These are phyloP conservation scores for Cariama cristata DNA, from an alignment of 2,113 vertebrate species.

Conservation along the genomic window DNA sequence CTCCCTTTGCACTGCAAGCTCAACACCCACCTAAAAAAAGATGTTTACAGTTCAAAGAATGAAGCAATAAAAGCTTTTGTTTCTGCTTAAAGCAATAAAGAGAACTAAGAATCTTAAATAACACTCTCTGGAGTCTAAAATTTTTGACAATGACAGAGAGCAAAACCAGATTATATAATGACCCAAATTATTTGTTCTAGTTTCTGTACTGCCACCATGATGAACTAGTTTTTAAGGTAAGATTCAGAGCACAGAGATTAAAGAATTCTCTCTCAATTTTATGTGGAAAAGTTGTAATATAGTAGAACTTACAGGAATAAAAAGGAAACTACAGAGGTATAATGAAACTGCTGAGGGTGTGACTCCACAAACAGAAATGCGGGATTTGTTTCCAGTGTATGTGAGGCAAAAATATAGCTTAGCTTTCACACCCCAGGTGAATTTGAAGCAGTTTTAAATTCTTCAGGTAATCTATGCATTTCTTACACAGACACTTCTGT, in stretches of 20 bases:
- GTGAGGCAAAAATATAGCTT: not conserved
- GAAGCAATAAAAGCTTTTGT: not conserved
- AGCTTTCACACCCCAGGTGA: not conserved
- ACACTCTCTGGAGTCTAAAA: not conserved
- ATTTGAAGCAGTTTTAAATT: not conserved
- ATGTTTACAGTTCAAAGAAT: not conserved
- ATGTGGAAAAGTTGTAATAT: not conserved
- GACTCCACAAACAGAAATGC: not conserved
- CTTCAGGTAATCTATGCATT: not conserved
- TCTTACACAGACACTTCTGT: not conserved
- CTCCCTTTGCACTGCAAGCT: slow-evolving; percentile 75
- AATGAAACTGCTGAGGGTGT: not conserved
- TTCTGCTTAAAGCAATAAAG: not conserved
- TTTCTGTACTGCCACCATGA: not conserved
- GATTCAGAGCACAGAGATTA: not conserved
- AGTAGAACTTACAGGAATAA: not conserved
- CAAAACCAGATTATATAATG: not conserved
- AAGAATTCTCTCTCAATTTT: not conserved
- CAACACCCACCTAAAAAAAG: slow-evolving; percentile 80
- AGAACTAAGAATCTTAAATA: not conserved
- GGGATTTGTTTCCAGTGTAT: not conserved
- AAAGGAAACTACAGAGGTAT: not conserved
- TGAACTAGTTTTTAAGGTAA: not conserved
- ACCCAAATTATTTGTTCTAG: not conserved
- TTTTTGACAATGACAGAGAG: not conserved